These are phyloP conservation scores for Stenodema calcarata DNA, from an alignment of 2,888 invertebrate genomes.

Conservation along the genomic window DNA sequence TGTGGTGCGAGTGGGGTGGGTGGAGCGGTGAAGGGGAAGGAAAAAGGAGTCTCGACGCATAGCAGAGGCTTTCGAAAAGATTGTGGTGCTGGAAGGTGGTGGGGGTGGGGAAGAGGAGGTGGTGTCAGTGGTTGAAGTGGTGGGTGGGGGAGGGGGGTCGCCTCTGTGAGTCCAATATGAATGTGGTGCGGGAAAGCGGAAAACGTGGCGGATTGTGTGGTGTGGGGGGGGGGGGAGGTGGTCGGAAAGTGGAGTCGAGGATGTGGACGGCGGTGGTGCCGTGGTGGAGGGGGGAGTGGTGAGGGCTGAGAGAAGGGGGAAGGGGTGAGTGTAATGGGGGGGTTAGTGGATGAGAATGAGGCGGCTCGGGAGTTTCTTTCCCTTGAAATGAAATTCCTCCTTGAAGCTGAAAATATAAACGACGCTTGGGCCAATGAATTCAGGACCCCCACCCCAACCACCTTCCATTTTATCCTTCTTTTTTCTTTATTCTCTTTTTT, in stretches of 20 bases:
- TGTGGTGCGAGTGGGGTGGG: not conserved
- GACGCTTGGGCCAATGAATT: not conserved
- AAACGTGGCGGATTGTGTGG: too few species aligned
- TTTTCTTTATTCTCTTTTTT: not conserved
- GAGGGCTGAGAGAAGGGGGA: too few species aligned
- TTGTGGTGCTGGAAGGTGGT: too few species aligned
- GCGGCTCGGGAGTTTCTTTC: not conserved
- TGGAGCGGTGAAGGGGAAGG: not conserved
- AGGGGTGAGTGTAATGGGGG: not conserved
- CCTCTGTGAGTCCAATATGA: not conserved
- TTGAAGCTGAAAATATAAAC: not conserved
- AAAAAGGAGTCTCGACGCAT: not conserved
- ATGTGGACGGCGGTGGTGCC: too few species aligned
- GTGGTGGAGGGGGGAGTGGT: too few species aligned
- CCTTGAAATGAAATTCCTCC: not conserved
- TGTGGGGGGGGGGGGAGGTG: too few species aligned
- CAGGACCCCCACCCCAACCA: not conserved
- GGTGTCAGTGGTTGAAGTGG: not conserved
- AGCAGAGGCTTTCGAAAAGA: too few species aligned
- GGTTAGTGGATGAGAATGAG: not conserved
- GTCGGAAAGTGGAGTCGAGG: too few species aligned
- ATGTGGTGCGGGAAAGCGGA: not conserved
- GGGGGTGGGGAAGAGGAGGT: too few species aligned
- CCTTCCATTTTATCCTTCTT: too few species aligned
- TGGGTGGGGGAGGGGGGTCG: not conserved